phyloP scores from a whole-genome alignment of 1,140 invertebrate genomes.

The Babylonia areolata region DNA sequence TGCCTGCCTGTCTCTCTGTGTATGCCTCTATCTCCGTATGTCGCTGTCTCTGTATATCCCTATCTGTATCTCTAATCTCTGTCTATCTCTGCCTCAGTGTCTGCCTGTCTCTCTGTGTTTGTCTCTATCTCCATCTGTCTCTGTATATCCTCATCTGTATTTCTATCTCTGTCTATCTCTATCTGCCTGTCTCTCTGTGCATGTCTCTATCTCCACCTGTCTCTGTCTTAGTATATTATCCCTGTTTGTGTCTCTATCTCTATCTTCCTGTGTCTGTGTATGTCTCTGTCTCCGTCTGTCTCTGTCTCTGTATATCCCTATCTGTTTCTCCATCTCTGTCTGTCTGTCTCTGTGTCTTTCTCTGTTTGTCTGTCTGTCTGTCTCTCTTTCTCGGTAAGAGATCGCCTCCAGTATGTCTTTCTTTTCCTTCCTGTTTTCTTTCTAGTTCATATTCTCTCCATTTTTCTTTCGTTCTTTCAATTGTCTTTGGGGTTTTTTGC shows the following conservation, averaged over 20 bases:
- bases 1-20: too few relatives aligned
- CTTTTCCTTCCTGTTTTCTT: neutral
- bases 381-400: too few relatives aligned
- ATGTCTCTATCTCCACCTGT: too few relatives aligned
- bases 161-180: neutral
- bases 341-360: too few relatives aligned
- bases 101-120: constrained; percentile 6
- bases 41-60: too few relatives aligned
- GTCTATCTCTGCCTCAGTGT: too few relatives aligned
- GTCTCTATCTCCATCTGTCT: neutral
- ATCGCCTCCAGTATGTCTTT: too few relatives aligned
- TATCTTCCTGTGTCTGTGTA: neutral
- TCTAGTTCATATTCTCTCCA: neutral
- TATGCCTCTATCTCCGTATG: too few relatives aligned
- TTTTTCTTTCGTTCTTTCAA: neutral
- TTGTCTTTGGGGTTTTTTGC: too few relatives aligned
- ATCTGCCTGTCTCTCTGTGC: neutral
- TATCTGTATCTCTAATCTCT: too few relatives aligned
- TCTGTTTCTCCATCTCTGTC: neutral
- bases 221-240: too few relatives aligned
- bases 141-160: neutral
- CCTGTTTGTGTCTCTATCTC: neutral
- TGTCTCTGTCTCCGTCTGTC: neutral
- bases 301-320: neutral
- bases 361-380: too few relatives aligned